Evolutionary conservation across 1,140 invertebrate species (phyloP), one percentile per base, ranked within the genome.

Genomic region (Thaumatotibia leucotreta): DNA sequence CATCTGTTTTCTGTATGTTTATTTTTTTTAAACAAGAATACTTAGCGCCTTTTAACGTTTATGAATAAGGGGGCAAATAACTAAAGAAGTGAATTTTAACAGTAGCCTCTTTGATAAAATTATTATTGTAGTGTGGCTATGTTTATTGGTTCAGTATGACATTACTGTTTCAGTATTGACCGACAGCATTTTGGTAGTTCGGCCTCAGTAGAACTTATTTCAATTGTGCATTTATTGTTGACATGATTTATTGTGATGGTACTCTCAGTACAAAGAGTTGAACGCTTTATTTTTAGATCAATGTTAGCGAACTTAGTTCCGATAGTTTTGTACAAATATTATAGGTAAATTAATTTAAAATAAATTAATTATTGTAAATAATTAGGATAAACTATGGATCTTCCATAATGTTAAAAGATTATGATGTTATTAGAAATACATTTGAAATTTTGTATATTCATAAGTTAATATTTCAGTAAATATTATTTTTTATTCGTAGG

Each of bases 261-360:
- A 88, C 82, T 86, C 29, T 79, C 64, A 88, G 85, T 88, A 88
- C 83, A 80, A 76, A 74, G 35, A 68, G 52, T n/a, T 62, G 29
- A 61, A 32, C 20, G 61, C 32, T 70, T 70, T 61, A 64, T 32
- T 64, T n/a, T 72, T 72, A 74, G 17, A 54, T 54, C 9, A 75
- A 77, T 82, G 73, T 83, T 79, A 70, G 32, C 63, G 68, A 75
- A 78, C 76, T 52, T 67, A 76, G 82, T 80, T 64, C 70, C 65
- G 63, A 49, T 35, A 24, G 45, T 27, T 67, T 23, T 45, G 39
- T 45, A 45, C 39, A 45, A n/a, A 45, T 45, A 45, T 45, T 11
- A 14, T n/a, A 63, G 39, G 11, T 33, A 27, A 61, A 58, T 45
- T 5, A 45, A 66, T 32, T 54, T 31, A 65, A 65, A 20, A 63